phyloP scores from a whole-genome alignment of 2,797 vertebrate genomes.

The Bufotes viridis region DNA sequence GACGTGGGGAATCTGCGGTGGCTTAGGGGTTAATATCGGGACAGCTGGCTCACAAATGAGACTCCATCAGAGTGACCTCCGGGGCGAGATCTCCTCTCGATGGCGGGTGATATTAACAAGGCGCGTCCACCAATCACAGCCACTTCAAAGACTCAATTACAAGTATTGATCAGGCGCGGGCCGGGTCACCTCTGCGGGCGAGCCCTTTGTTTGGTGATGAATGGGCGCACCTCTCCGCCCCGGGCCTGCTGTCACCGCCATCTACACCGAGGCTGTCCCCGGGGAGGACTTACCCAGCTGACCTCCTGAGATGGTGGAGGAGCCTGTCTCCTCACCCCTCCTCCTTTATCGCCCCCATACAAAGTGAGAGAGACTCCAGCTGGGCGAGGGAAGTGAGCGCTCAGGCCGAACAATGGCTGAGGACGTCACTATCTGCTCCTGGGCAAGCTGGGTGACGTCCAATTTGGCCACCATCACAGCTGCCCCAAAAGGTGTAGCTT shows the following conservation, averaged over 20 bases:
- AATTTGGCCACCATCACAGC: not conserved
- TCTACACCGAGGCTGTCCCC: conserved; percentile 20
- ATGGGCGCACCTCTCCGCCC: conserved; percentile 45
- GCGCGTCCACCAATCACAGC: conserved; percentile 49
- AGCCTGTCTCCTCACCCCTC: not conserved
- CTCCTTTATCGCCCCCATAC: conserved; percentile 14
- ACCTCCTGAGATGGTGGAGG: conserved; percentile 35
- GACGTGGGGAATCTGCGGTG: too few species aligned
- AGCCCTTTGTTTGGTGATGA: conserved; percentile 49
- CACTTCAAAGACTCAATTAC: conserved; percentile 60
- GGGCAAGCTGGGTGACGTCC: not conserved
- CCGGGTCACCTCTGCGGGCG: conserved; percentile 19
- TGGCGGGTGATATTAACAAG: conserved; percentile 57
- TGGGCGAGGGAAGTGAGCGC: not conserved
- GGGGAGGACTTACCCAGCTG: conserved; percentile 31
- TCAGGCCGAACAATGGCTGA: not conserved
- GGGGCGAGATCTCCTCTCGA: conserved; percentile 30
- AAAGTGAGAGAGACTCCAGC: conserved; percentile 48
- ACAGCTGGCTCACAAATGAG: conserved; percentile 50
- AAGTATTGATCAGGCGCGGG: conserved; percentile 53
- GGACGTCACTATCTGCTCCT: not conserved
- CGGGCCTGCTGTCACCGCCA: conserved; percentile 41
- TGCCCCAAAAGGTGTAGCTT: not conserved
- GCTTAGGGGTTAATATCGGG: conserved; percentile 29
- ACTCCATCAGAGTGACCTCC: conserved; percentile 34